phyloP scores from a whole-genome alignment of 2,888 invertebrate species.

The Patella depressa region DNA sequence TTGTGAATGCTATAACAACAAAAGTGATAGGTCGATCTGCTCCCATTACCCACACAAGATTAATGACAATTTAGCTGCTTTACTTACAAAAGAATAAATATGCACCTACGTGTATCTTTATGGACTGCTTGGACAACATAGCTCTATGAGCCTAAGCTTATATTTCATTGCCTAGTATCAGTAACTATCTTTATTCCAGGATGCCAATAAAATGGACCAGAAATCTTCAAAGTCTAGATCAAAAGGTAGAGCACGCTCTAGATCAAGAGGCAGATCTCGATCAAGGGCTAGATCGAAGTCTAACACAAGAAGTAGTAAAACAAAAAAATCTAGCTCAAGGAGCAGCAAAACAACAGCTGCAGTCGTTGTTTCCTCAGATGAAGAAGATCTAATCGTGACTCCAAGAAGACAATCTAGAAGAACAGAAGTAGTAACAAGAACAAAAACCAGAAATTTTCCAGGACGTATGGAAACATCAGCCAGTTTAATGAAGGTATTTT shows the following conservation, averaged over 20 bases:
- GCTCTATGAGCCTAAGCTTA: too few relatives aligned
- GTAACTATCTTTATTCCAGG: slow-evolving; percentile 2
- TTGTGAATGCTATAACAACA: too few relatives aligned
- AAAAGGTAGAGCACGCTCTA: not conserved
- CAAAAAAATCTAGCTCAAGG: not conserved
- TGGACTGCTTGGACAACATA: too few relatives aligned
- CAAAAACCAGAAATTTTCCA: too few relatives aligned
- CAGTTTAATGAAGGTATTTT: too few relatives aligned
- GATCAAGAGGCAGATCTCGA: slow-evolving; percentile 27
- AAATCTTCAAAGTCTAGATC: slow-evolving; percentile 22
- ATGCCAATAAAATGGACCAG: slow-evolving; percentile 16
- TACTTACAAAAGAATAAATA: too few relatives aligned
- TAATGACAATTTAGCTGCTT: too few relatives aligned
- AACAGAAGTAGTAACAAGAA: slow-evolving; percentile 24
- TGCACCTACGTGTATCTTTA: too few relatives aligned
- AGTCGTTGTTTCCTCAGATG: not conserved
- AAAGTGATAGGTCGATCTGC: too few relatives aligned
- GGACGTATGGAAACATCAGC: too few relatives aligned
- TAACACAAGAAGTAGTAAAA: slow-evolving; percentile 10
- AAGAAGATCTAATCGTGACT: not conserved
- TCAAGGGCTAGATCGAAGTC: slow-evolving; percentile 40
- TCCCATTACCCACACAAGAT: too few relatives aligned
- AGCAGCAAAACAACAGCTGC: not conserved
- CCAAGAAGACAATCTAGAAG: slow-evolving; percentile 18
- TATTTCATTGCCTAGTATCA: too few relatives aligned